A percentile compares a stretch with the other conserved stretches of the same genome.
Evolutionary conservation across 1,140 invertebrate species (phyloP).

Genomic region (Drosophila repletoides): DNA sequence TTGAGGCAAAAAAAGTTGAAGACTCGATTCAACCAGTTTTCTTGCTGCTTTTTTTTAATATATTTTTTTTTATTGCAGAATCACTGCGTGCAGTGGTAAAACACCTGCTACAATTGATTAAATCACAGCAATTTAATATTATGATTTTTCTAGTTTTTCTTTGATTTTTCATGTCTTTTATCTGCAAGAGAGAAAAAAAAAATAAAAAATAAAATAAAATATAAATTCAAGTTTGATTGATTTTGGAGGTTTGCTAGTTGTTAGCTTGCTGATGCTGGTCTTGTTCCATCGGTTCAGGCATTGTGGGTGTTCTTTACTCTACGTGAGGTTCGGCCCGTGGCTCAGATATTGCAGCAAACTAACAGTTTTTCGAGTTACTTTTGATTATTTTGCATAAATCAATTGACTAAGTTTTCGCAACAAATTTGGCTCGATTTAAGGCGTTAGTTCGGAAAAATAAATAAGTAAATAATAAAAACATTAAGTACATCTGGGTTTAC

Average conservation of each 20-base stretch:
- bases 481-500: too few relatives aligned
- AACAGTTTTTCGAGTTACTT: conserved; percentile 42
- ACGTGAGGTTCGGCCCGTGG: conserved; percentile 32
- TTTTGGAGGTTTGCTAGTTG: conserved; percentile 36
- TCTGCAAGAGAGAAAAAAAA: conserved; percentile 19
- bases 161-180: neutral
- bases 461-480: too few relatives aligned
- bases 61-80: conserved; percentile 1
- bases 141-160: conserved; percentile 25
- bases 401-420: conserved; percentile 51
- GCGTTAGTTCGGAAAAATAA: conserved; percentile 72
- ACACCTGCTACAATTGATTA: conserved; percentile 80
- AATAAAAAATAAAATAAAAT: conserved; percentile 21
- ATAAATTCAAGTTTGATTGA: conserved; percentile 61
- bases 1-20: conserved; percentile 27
- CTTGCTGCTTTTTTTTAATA: neutral
- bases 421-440: conserved; percentile 60
- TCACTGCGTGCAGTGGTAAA: conserved; percentile 61
- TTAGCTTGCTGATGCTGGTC: neutral
- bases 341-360: conserved; percentile 51
- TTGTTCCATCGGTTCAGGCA: neutral
- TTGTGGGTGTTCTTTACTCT: conserved; percentile 58
- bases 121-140: conserved; percentile 76
- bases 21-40: conserved; percentile 53
- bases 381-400: conserved; percentile 53